These are phyloP conservation scores for Chrysomela aeneicollis DNA, from an alignment of 2,888 invertebrate species.

Conservation along the genomic window DNA sequence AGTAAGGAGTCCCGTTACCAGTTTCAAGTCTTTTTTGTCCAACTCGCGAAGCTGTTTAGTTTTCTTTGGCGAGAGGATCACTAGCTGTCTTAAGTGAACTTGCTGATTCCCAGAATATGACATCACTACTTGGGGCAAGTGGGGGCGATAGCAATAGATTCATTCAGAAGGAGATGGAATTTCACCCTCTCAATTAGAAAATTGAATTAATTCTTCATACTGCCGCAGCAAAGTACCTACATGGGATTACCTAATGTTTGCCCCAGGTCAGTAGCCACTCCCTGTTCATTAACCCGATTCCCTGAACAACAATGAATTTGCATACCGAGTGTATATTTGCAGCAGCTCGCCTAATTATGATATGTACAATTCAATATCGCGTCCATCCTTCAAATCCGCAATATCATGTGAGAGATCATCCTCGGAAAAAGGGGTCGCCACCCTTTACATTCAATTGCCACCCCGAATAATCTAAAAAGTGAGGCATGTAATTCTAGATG, in stretches of 20 bases:
- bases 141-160: too few species aligned
- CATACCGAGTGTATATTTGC: slow-evolving; percentile 45
- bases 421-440: slow-evolving; percentile 36
- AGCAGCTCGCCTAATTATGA: slow-evolving; percentile 43
- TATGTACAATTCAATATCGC: slow-evolving; percentile 42
- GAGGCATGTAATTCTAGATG: slow-evolving; percentile 52
- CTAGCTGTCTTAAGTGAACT: too few species aligned
- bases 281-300: slow-evolving; percentile 36
- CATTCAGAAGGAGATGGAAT: not conserved
- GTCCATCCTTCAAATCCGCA: slow-evolving; percentile 36
- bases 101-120: too few species aligned
- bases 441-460: slow-evolving; percentile 49
- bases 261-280: slow-evolving; percentile 19
- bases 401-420: slow-evolving; percentile 39
- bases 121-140: too few species aligned
- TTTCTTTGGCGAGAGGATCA: too few species aligned
- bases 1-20: too few species aligned
- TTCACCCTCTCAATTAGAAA: slow-evolving; percentile 16
- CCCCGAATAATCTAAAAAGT: slow-evolving; percentile 53
- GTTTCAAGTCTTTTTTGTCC: too few species aligned
- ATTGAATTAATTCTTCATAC: slow-evolving; percentile 19
- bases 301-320: slow-evolving; percentile 42
- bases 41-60: too few species aligned
- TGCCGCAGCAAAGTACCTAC: slow-evolving; percentile 23
- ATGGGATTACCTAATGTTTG: slow-evolving; percentile 24